Percentiles rank a stretch among this genome's conserved stretches.
Evolutionary conservation across 2,888 invertebrate species (phyloP).

Genomic region (Azorinus chamasolen): DNA sequence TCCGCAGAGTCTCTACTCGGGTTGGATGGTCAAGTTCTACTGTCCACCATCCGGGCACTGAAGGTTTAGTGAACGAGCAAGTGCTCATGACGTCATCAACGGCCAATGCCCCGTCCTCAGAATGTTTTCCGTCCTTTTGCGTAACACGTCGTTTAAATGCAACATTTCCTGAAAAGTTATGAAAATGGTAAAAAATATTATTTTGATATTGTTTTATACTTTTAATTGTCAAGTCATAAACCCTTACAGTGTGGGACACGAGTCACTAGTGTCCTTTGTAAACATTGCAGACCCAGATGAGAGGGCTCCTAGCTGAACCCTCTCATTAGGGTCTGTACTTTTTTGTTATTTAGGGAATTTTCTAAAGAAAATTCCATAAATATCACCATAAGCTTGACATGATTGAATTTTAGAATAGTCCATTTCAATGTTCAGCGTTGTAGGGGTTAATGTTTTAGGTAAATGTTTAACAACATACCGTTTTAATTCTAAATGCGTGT

Average conservation of each 20-base stretch:
- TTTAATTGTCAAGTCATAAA: neutral
- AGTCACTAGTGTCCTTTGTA: too few relatives aligned
- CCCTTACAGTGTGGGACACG: neutral
- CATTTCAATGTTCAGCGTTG: too few relatives aligned
- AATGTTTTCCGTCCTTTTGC: conserved; percentile 46
- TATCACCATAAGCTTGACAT: too few relatives aligned
- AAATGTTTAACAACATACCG: too few relatives aligned
- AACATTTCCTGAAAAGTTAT: conserved; percentile 41
- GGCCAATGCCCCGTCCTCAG: conserved; percentile 33
- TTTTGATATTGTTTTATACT: neutral
- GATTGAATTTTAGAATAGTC: too few relatives aligned
- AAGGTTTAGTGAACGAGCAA: conserved; percentile 43
- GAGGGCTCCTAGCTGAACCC: too few relatives aligned
- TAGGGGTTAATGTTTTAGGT: too few relatives aligned
- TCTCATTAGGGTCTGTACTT: too few relatives aligned
- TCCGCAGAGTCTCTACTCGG: conserved; percentile 25
- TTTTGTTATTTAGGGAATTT: neutral
- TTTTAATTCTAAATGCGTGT: too few relatives aligned
- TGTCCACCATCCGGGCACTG: conserved; percentile 61
- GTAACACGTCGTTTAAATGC: conserved; percentile 34
- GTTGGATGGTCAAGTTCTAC: conserved; percentile 34
- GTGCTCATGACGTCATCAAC: conserved; percentile 43
- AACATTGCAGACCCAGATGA: too few relatives aligned
- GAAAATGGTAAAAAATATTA: neutral
- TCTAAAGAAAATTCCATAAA: too few relatives aligned